These are phyloP conservation scores for Tetramorium alpestre DNA, from an alignment of 1,140 invertebrate species.

Conservation along the genomic window DNA sequence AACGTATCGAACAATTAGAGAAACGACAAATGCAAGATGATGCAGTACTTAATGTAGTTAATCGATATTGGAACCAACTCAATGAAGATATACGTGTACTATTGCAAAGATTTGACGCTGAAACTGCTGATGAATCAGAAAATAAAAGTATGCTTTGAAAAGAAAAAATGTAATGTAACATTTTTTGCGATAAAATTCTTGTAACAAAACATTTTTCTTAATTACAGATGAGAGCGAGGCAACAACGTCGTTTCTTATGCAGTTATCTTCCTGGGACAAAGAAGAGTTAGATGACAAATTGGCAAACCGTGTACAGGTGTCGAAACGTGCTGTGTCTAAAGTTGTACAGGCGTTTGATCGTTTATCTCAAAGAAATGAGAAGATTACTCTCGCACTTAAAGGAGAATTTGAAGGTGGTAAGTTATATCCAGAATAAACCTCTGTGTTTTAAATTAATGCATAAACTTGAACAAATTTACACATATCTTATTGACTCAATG, in stretches of 20 bases:
- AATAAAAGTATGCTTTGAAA: constrained; percentile 90
- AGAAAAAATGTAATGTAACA: background rate
- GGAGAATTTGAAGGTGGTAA: constrained; percentile 91
- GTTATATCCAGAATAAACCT: background rate
- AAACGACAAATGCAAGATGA: constrained; percentile 99
- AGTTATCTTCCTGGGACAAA: constrained; percentile 99
- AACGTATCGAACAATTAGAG: constrained; percentile 98
- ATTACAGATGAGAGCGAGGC: constrained; percentile 97
- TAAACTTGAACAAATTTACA: background rate
- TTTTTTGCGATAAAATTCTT: constrained; percentile 27
- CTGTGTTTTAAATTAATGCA: background rate
- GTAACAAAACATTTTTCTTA: background rate
- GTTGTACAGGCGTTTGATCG: constrained; percentile 98
- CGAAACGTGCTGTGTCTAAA: constrained; percentile 97
- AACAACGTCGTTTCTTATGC: constrained; percentile 97
- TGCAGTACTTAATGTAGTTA: constrained; percentile 98
- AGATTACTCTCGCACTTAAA: constrained; percentile 95
- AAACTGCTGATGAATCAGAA: constrained; percentile 98
- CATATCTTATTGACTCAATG: background rate
- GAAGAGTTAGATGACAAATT: constrained; percentile 98
- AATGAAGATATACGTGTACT: constrained; percentile 98
- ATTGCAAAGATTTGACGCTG: constrained; percentile 98
- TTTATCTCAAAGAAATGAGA: constrained; percentile 96
- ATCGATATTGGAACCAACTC: constrained; percentile 98
- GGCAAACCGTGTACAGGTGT: constrained; percentile 96